Base-by-base conservation (phyloP, 2,113 vertebrate species). In the Lycaon pictus region DNA sequence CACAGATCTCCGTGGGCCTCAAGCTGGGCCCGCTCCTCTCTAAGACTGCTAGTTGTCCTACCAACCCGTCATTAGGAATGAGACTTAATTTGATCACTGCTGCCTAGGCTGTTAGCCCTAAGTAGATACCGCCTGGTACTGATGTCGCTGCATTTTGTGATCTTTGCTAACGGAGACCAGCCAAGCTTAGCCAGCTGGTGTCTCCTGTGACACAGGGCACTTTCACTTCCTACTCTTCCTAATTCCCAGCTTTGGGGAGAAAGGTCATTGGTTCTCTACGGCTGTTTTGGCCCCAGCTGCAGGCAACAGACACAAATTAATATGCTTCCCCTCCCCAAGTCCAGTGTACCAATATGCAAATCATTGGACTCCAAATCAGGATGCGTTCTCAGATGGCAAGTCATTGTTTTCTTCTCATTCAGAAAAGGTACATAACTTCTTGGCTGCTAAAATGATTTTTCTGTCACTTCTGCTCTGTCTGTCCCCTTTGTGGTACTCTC, bases 61-160 rank as follows among this genome's bases (percentile, higher is more conserved):
- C 97, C 95, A 97, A 74, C 96, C 92, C 71, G 93, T 97, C 95
- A 63, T 98, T 97, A 95, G 96, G 58, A 83, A 17, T 11, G 0
- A 93, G 95, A 82, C 96, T 98, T 98, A 98, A 98, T 98, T 97
- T 98, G 95, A 98, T 98, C 98, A 96, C 92, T 98, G 85, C 92
- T 98, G 97, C 97, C 84, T 97, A 76, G 67, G 53, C 32, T 92
- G 72, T 62, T 93, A 17, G 82, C 90, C 94, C 97, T 97, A 88
- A 96, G 97, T 97, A 96, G 92, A 96, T 95, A 95, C 86, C 98
- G 92, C 91, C 69, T 32, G 94, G 96, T 96, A 95, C 51, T 98
- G 97, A 98, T 97, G 96, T 97, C 71, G 58, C 97, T 98, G 98
- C 96, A 98, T 98, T 98, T 98, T 98, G 87, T 97, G 97, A 98